Evolutionary conservation across 92 coral and sea anemone genomes (phyloP).

Genomic region (Heliopora coerulea): DNA sequence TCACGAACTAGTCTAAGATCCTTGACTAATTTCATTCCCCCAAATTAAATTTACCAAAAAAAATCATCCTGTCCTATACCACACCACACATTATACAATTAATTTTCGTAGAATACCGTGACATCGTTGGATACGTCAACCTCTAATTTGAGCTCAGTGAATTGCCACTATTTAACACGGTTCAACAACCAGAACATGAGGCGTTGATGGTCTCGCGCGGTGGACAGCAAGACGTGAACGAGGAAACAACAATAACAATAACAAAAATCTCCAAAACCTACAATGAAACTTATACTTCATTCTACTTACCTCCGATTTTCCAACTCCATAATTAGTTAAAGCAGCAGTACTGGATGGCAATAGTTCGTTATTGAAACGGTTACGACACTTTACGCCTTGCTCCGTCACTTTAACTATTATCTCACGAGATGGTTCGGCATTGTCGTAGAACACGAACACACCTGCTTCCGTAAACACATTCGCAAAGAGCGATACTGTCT

Average conservation of each 20-base stretch:
- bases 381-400: constrained; percentile 59
- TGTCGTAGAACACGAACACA: constrained; percentile 91
- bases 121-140: too few relatives aligned
- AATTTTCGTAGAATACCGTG: too few relatives aligned
- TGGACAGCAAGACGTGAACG: too few relatives aligned
- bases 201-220: too few relatives aligned
- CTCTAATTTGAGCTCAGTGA: too few relatives aligned
- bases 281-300: neutral
- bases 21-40: too few relatives aligned
- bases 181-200: too few relatives aligned
- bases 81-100: too few relatives aligned
- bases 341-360: constrained; percentile 45
- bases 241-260: neutral
- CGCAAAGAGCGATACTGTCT: constrained; percentile 62
- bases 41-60: too few relatives aligned
- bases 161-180: too few relatives aligned
- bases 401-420: constrained; percentile 69
- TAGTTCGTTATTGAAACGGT: constrained; percentile 24
- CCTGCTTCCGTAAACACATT: constrained; percentile 86
- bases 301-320: constrained; percentile 61
- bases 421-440: constrained; percentile 65
- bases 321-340: constrained; percentile 57
- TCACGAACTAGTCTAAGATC: too few relatives aligned
- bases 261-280: neutral
- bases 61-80: too few relatives aligned